Base-by-base conservation (phyloP, 2,888 invertebrate species). In the Periphyllus acericola region DNA sequence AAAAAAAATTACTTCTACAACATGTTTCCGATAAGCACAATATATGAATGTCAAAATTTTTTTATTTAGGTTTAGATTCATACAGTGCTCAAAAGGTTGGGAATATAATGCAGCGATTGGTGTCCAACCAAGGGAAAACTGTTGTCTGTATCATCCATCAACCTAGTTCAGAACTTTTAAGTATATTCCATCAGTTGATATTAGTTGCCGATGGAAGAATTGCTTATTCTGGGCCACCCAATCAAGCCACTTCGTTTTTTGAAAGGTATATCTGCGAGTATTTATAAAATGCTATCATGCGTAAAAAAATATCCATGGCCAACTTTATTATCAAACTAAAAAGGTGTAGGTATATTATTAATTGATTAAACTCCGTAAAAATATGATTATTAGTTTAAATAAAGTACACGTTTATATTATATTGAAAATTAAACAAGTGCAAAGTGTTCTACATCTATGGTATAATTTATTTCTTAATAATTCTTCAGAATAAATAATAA, bases 71-170 rank as follows among this genome's bases (percentile, higher is more conserved):
- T 32, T 91, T 96, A 88, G 99, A 99, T 91, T 97, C 98, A 0
- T 97, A 95, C 90, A 98, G 98, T 91, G 98, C 99, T 0, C 95
- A 96, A 91, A 96, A 96, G 91, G 93, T 99, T 88, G 94, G 96
- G 88, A 93, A 93, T 11, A 93, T 95, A 83, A 93, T 96, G 90
- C 94, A 94, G 52, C 92, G 93, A 89, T 94, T 96, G 91, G 95
- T 96, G 93, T 93, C 52, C 89, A 94, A 83, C 17, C 71, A 79
- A 84, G 60, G 60, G 5, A 89, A 89, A 84, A 89, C 89, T 14
- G 89, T 89, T 6, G 79, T 89, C 29, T 89, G 89, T 52, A 86
- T 89, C 21, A 89, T 89, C 46, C 89, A 89, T 76, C 89, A 89
- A 52, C 89, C 89, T 17, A 89, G 86, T 34, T 66, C 78, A n/a